A percentile compares a stretch with the other conserved stretches of the same genome.
Conservation (phyloP, 2,797 vertebrate genomes). For the Coreius guichenoti region DNA sequence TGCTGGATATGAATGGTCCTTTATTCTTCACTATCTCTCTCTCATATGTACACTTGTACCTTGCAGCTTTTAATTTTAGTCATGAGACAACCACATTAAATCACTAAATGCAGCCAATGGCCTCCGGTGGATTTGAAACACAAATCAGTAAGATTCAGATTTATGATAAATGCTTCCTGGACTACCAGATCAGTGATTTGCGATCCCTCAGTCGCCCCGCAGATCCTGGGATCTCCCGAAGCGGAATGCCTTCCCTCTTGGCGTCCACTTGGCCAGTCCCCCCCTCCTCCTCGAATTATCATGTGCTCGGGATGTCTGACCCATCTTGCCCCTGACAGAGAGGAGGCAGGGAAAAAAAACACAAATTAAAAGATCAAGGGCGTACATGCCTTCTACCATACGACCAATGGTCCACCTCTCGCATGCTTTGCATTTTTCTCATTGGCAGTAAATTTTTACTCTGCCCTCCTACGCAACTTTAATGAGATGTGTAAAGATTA, state of each 20-base stretch:
- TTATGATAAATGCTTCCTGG: slow-evolving; percentile 39
- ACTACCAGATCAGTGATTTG: slow-evolving; percentile 26
- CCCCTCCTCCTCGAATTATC: background rate
- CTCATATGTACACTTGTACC: background rate
- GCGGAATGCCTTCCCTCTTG: background rate
- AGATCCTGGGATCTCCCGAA: slow-evolving; percentile 33
- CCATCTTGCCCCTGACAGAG: slow-evolving; percentile 10
- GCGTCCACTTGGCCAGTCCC: background rate
- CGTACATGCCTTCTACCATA: background rate
- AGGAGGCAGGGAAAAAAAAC: background rate
- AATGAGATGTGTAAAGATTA: slow-evolving; percentile 6
- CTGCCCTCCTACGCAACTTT: background rate
- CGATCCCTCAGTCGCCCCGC: background rate
- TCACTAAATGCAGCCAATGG: background rate
- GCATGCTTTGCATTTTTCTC: slow-evolving; percentile 12
- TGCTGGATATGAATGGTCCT: background rate
- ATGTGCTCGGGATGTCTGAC: slow-evolving; percentile 26
- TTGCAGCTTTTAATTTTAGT: slow-evolving; percentile 27
- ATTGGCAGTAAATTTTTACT: slow-evolving; percentile 13
- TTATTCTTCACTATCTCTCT: slow-evolving; percentile 15
- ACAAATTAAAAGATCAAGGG: background rate
- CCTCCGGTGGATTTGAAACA: background rate
- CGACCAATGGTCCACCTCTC: background rate
- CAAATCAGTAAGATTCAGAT: slow-evolving; percentile 34
- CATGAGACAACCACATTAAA: slow-evolving; percentile 32